A percentile compares a stretch with the other conserved stretches of the same genome.
Conservation (phyloP, 2,113 vertebrate genomes). For the Lipophrys pholis region DNA sequence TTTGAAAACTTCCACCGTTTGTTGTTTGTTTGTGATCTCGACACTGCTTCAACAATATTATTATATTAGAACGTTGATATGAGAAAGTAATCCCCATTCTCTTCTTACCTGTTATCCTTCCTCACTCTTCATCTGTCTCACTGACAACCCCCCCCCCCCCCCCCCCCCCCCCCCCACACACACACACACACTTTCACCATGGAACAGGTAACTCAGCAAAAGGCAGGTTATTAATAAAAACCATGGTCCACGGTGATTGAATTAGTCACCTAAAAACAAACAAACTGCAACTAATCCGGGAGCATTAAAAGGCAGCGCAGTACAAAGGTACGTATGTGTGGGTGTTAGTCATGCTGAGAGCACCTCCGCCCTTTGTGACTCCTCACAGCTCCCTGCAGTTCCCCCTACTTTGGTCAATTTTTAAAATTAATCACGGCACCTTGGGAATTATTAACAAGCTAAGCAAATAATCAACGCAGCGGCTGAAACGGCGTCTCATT, state of each 20-base stretch:
- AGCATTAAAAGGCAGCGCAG: slow-evolving; percentile 4
- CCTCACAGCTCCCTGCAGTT: neutral
- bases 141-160: neutral
- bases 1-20: too few species aligned
- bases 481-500: slow-evolving; percentile 79
- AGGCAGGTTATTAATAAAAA: slow-evolving; percentile 27
- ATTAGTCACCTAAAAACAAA: slow-evolving; percentile 73
- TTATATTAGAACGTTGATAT: too few species aligned
- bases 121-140: neutral
- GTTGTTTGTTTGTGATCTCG: too few species aligned
- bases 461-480: slow-evolving; percentile 86
- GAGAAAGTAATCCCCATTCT: neutral
- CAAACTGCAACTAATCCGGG: slow-evolving; percentile 68
- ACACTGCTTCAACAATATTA: too few species aligned
- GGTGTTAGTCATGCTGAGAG: slow-evolving; percentile 37
- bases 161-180: neutral
- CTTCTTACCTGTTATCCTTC: neutral
- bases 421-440: slow-evolving; percentile 79
- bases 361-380: slow-evolving; percentile 22
- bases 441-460: slow-evolving; percentile 87
- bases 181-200: neutral
- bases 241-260: slow-evolving; percentile 42
- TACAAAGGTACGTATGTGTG: slow-evolving; percentile 10
- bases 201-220: slow-evolving; percentile 64
- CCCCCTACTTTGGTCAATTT: slow-evolving; percentile 77